Conservation (phyloP, 2,888 invertebrate genomes). For the Plemyria rubiginata region DNA sequence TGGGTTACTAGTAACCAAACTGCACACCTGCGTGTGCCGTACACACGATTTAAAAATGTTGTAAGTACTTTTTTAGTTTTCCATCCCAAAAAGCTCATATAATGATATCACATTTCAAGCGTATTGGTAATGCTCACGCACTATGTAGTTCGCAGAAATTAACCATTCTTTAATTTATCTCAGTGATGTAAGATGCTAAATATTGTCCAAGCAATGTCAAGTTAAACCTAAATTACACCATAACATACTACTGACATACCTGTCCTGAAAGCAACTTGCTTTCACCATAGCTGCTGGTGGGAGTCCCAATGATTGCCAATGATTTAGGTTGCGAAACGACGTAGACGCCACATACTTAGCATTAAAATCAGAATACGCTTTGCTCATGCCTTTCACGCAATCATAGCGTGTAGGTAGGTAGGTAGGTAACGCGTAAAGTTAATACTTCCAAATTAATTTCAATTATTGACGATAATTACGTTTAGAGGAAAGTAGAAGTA, state of each 20-base stretch:
- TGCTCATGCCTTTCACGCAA: slow-evolving; percentile 39
- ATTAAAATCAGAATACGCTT: not conserved
- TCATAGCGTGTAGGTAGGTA: slow-evolving; percentile 25
- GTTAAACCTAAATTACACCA: slow-evolving; percentile 3
- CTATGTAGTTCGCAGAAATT: slow-evolving; percentile 28
- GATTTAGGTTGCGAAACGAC: slow-evolving; percentile 42
- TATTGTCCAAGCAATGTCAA: not conserved
- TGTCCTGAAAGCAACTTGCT: slow-evolving; percentile 21
- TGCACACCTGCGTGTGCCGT: slow-evolving; percentile 91
- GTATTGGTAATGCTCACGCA: slow-evolving; percentile 28
- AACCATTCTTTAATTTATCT: slow-evolving; percentile 4
- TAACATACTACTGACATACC: not conserved
- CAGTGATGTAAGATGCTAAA: not conserved
- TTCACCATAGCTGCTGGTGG: slow-evolving; percentile 38
- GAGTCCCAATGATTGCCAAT: slow-evolving; percentile 38
- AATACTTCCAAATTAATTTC: slow-evolving; percentile 23
- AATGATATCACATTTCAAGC: slow-evolving; percentile 7
- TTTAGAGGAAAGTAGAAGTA: too few species aligned
- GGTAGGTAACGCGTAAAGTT: slow-evolving; percentile 30
- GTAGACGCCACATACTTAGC: slow-evolving; percentile 17
- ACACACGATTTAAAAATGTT: slow-evolving; percentile 86
- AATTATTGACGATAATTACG: not conserved
- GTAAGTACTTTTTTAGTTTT: slow-evolving; percentile 81
- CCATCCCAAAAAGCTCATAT: not conserved
- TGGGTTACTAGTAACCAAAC: slow-evolving; percentile 90